Evolutionary conservation across 2,888 invertebrate species (phyloP).

Genomic region (Amaurobius ferox): DNA sequence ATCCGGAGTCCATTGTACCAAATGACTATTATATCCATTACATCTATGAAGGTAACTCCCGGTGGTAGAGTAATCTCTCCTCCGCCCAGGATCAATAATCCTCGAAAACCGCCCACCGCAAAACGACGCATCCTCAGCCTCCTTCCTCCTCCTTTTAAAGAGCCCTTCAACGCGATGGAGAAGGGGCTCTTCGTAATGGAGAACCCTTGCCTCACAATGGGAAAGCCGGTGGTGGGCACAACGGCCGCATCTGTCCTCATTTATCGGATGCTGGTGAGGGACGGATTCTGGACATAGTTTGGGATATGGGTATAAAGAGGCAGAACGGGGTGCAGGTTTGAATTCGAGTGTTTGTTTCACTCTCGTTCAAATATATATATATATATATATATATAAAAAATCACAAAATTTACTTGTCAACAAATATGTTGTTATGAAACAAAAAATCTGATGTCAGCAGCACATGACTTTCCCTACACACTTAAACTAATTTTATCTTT

Average conservation of each 20-base stretch:
- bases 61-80: background rate
- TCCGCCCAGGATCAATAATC: background rate
- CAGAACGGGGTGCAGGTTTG: background rate
- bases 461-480: no score
- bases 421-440: no score
- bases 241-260: conserved; percentile 50
- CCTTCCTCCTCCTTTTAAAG: background rate
- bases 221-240: background rate
- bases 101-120: conserved; percentile 46
- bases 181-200: conserved; percentile 16
- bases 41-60: background rate
- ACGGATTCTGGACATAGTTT: background rate
- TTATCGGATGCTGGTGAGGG: background rate
- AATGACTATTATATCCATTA: background rate
- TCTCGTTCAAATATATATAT: no score
- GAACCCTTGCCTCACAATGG: conserved; percentile 14
- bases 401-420: no score
- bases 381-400: no score
- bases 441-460: no score
- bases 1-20: background rate
- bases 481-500: no score
- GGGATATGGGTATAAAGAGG: background rate
- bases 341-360: no score
- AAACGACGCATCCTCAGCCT: conserved; percentile 13
- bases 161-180: background rate